A percentile compares a stretch with the other conserved stretches of the same genome.
Evolutionary conservation across 1,140 invertebrate species (phyloP).

Genomic region (Anastrepha obliqua): DNA sequence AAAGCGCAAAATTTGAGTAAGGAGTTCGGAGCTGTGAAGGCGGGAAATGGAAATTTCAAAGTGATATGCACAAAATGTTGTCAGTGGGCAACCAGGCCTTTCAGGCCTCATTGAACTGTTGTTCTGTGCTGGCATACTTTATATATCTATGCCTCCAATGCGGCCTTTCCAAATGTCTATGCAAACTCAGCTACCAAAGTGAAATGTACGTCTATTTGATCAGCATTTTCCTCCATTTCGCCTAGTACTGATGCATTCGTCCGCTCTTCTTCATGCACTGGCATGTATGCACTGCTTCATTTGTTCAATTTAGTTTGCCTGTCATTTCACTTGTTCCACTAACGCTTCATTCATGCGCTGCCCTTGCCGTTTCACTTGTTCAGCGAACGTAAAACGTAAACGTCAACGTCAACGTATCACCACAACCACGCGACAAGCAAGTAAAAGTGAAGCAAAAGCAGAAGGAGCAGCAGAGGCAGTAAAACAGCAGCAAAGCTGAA

Average conservation of each 20-base stretch:
- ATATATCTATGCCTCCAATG: too few relatives aligned
- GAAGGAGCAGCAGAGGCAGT: too few relatives aligned
- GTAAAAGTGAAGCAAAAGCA: background rate
- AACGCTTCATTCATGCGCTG: background rate
- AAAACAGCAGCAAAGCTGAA: conserved; percentile 21
- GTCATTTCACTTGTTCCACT: background rate
- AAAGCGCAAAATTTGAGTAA: background rate
- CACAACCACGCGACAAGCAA: background rate
- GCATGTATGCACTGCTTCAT: background rate
- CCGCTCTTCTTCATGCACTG: background rate
- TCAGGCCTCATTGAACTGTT: too few relatives aligned
- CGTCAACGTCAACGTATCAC: background rate
- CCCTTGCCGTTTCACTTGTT: background rate
- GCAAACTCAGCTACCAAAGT: too few relatives aligned
- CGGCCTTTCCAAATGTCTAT: too few relatives aligned
- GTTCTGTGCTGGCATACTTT: too few relatives aligned
- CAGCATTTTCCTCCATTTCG: background rate
- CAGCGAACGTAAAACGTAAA: background rate
- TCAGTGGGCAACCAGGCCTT: too few relatives aligned
- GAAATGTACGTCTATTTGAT: background rate
- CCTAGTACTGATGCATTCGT: background rate
- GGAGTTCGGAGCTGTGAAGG: background rate
- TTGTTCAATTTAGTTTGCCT: background rate
- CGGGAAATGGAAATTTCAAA: background rate
- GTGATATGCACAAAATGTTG: background rate